Evolutionary conservation across 2,888 invertebrate genomes (phyloP).

Genomic region (Melolontha melolontha): DNA sequence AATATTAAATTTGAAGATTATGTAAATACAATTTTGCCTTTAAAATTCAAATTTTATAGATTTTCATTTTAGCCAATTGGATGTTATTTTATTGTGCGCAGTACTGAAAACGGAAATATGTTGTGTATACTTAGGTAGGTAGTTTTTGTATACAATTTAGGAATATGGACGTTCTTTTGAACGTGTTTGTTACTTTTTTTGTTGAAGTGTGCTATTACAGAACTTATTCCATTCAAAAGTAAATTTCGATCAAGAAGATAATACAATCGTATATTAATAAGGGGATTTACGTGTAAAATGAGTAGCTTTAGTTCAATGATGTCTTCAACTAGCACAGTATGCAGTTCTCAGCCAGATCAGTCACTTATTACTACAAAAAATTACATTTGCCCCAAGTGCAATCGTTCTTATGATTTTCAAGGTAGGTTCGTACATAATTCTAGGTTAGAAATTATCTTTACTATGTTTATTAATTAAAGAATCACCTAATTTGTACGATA

Average conservation of each 20-base stretch:
- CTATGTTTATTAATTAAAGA: background rate
- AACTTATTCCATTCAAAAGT: background rate
- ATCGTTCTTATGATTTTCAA: slow-evolving; percentile 39
- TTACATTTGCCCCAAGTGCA: slow-evolving; percentile 40
- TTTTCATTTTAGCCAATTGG: background rate
- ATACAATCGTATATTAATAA: background rate
- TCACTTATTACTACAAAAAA: background rate
- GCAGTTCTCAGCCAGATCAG: background rate
- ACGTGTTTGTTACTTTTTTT: background rate
- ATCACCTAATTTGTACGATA: slow-evolving; percentile 25
- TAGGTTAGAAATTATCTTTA: slow-evolving; percentile 7
- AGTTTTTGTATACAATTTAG: too few relatives aligned
- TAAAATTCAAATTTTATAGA: background rate
- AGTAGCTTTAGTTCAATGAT: too few relatives aligned
- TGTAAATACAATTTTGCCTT: too few relatives aligned
- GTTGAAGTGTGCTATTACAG: background rate
- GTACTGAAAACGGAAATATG: too few relatives aligned
- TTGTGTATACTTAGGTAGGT: too few relatives aligned
- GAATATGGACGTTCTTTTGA: background rate
- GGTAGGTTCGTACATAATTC: slow-evolving; percentile 24
- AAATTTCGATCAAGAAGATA: background rate
- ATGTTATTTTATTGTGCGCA: background rate
- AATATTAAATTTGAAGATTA: too few relatives aligned
- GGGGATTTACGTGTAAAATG: too few relatives aligned
- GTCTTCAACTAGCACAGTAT: too few relatives aligned